Percentiles rank a stretch among this genome's conserved stretches.
phyloP scores from a whole-genome alignment of 2,888 invertebrate genomes.

The Congeria kusceri region DNA sequence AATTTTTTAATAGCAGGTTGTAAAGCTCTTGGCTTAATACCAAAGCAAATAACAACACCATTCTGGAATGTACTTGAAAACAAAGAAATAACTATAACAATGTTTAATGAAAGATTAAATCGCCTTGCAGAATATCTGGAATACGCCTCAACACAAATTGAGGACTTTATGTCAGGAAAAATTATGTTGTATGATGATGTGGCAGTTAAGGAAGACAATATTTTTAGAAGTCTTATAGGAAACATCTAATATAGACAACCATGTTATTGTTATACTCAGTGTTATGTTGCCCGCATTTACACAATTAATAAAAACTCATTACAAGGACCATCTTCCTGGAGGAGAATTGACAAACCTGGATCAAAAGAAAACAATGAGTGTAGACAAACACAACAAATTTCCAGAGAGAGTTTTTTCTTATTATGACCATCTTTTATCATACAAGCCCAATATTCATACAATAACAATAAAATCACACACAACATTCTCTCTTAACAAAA shows the following conservation, averaged over 20 bases:
- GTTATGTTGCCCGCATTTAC: slow-evolving; percentile 20
- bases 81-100: slow-evolving; percentile 22
- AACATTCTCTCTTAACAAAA: slow-evolving; percentile 23
- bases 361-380: slow-evolving; percentile 8
- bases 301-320: slow-evolving; percentile 10
- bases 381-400: slow-evolving; percentile 33
- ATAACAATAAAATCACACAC: slow-evolving; percentile 12
- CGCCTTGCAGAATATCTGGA: neutral
- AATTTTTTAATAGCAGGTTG: slow-evolving; percentile 32
- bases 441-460: slow-evolving; percentile 25
- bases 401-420: slow-evolving; percentile 34
- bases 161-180: slow-evolving; percentile 20
- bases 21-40: slow-evolving; percentile 25
- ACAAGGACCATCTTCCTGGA: slow-evolving; percentile 13
- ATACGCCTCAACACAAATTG: neutral
- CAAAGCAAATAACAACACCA: slow-evolving; percentile 23
- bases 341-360: neutral
- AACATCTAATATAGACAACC: neutral
- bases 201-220: slow-evolving; percentile 13
- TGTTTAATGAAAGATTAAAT: neutral
- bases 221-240: slow-evolving; percentile 8
- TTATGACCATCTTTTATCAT: slow-evolving; percentile 9
- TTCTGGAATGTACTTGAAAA: slow-evolving; percentile 29
- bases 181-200: slow-evolving; percentile 14
- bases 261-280: slow-evolving; percentile 11